Base-by-base conservation (phyloP, 2,888 invertebrate genomes). In the Agrenia bidenticulata region DNA sequence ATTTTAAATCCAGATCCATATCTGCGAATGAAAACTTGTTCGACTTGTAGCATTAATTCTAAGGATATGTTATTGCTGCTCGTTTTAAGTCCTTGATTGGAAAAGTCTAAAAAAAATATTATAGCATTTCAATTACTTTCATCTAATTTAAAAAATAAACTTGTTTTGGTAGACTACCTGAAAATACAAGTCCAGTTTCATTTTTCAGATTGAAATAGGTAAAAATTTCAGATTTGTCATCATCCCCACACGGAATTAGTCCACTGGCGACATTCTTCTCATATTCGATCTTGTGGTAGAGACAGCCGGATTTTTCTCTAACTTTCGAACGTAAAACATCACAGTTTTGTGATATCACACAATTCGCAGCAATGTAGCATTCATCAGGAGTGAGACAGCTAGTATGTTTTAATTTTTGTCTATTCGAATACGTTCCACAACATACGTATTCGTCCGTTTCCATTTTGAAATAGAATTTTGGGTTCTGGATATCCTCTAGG, bases 401-500 rank as follows among this genome's bases (percentile, higher is more conserved):
- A n/a, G 54, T 13, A 15, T 42, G 51, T 17, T 21, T n/a, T 17
- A 64, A n/a, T 26, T 54, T 54, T 21, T 59, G 64, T 19, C 17
- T 55, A 17, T 39, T 42, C 7, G 58, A 42, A 1, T 24, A 9
- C 23, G 17, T 11, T 42, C 58, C 64, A 32, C 71, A 71, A 19
- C 71, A 71, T 11, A 60, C 15, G 63, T 66, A 71, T 24, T 64
- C 69, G 45, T 67, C 61, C 7, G 59, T 41, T 21, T 49, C 41
- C 15, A 41, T 2, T 42, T 69, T 66, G 21, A 64, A 67, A 13
- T 57, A 42, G 32, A 71, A 65, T 9, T 66, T 53, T 49, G 63
- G 27, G 5, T 51, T 23, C 2, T 64, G 61, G 5, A 55, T 49
- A 37, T 55, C 45, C 41, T 54, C 53, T 51, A 50, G 42, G 42